Conservation (phyloP, 2,113 vertebrate species). For the Phainopepla nitens region DNA sequence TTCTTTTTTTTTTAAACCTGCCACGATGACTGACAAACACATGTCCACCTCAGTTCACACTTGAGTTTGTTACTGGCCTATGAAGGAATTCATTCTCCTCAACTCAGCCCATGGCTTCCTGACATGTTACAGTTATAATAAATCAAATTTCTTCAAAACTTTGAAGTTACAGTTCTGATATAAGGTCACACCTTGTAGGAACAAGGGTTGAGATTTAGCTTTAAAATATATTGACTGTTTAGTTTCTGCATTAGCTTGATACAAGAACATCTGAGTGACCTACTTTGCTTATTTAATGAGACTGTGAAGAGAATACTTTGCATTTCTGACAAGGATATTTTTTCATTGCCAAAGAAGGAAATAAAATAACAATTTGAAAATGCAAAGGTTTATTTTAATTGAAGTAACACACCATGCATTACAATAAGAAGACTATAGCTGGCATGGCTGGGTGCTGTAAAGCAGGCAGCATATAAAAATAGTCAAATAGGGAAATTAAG, state of each 20-base stretch:
- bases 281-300: background rate
- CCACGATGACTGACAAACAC: background rate
- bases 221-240: background rate
- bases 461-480: background rate
- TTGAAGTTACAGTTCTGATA: background rate
- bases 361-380: background rate
- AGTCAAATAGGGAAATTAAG: background rate
- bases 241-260: background rate
- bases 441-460: fast-evolving
- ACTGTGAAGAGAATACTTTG: background rate
- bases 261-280: background rate
- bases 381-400: background rate
- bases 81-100: background rate
- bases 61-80: background rate
- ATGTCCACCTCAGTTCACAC: background rate
- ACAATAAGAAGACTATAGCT: background rate
- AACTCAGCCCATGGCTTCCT: background rate
- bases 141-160: background rate
- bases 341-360: background rate
- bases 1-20: background rate
- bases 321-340: background rate
- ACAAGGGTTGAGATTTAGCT: background rate
- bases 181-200: background rate
- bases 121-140: background rate
- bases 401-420: background rate